These are phyloP conservation scores for Aldrovandia affinis DNA, from an alignment of 2,797 vertebrate species.

Conservation along the genomic window DNA sequence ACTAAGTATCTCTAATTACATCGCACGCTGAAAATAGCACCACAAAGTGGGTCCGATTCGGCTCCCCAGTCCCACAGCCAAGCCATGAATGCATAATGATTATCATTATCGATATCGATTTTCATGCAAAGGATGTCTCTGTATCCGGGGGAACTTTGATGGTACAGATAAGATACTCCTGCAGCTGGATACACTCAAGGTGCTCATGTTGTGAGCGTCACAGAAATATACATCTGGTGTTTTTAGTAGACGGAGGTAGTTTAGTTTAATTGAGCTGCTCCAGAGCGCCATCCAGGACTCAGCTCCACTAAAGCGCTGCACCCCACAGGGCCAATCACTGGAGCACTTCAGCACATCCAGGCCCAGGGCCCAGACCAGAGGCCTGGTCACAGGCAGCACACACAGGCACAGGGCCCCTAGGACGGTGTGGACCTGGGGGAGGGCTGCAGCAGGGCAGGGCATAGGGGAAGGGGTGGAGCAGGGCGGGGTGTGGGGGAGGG, in stretches of 20 bases:
- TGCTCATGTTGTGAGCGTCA: background rate
- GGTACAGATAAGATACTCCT: background rate
- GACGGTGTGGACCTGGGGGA: background rate
- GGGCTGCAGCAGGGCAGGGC: too few species aligned
- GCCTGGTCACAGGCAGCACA: background rate
- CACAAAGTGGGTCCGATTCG: too few species aligned
- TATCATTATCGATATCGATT: background rate
- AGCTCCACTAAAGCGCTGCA: background rate
- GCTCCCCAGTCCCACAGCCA: background rate
- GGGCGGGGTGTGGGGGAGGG: too few species aligned
- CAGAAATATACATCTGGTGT: background rate
- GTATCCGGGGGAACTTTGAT: background rate
- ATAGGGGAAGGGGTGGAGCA: too few species aligned
- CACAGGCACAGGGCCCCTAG: background rate
- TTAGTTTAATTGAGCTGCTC: background rate
- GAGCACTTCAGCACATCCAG: background rate
- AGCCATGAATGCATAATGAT: background rate
- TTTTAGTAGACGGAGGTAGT: background rate
- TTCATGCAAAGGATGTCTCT: background rate
- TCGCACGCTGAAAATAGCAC: background rate
- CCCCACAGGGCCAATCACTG: background rate
- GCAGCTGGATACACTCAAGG: background rate
- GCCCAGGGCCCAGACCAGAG: background rate
- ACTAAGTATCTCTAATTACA: slow-evolving; percentile 10
- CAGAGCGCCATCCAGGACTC: background rate